phyloP scores from a whole-genome alignment of 2,888 invertebrate genomes.

The Philereme transversata region DNA sequence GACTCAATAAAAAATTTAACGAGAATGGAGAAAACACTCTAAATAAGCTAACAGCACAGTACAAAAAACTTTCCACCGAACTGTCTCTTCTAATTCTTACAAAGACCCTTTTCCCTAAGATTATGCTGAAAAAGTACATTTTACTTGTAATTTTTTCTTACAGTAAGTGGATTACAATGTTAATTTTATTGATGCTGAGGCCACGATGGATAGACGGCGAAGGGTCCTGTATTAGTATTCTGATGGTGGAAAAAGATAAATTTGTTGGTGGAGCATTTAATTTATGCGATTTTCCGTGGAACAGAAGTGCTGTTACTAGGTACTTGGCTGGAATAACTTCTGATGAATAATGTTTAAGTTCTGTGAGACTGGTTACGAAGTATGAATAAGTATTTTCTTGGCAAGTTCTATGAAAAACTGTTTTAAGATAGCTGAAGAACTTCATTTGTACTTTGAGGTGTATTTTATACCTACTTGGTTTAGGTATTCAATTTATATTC shows the following conservation, averaged over 20 bases:
- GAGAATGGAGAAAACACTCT: background rate
- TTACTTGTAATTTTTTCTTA: slow-evolving; percentile 71
- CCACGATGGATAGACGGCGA: slow-evolving; percentile 64
- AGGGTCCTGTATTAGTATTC: slow-evolving; percentile 76
- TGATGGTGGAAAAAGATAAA: slow-evolving; percentile 79
- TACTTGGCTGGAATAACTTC: slow-evolving; percentile 37
- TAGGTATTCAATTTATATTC: no score
- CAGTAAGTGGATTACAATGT: slow-evolving; percentile 81
- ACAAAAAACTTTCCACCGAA: slow-evolving; percentile 11
- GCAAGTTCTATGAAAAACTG: slow-evolving; percentile 8
- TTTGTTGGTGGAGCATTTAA: slow-evolving; percentile 77
- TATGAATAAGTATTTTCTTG: slow-evolving; percentile 22
- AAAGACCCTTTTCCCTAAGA: slow-evolving; percentile 38
- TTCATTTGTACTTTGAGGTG: no score
- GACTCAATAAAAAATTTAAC: background rate
- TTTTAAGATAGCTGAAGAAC: background rate
- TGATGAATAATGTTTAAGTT: slow-evolving; percentile 31
- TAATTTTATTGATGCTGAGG: slow-evolving; percentile 80
- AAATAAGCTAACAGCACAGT: background rate
- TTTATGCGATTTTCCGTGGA: slow-evolving; percentile 73
- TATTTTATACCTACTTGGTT: no score
- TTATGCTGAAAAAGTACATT: slow-evolving; percentile 55
- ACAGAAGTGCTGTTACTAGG: slow-evolving; percentile 47
- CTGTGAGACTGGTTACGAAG: slow-evolving; percentile 17
- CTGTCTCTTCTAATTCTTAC: slow-evolving; percentile 24